Base-by-base conservation (phyloP, 2,113 vertebrate genomes). In the Ceuthmochares aereus region DNA sequence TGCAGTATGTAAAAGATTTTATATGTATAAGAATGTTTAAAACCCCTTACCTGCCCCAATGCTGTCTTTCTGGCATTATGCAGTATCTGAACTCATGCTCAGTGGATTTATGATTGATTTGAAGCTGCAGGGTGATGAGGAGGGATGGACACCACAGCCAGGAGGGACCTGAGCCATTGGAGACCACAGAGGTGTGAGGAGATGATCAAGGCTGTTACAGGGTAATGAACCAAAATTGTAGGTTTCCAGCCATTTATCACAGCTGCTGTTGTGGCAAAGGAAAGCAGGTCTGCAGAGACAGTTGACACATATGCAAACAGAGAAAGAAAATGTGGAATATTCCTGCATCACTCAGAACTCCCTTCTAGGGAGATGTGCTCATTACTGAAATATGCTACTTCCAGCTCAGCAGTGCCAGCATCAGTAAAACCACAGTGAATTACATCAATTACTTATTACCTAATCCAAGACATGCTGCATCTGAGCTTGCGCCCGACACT, bases 21-120 rank as follows among this genome's bases (percentile, higher is more conserved):
- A 25, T 22, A 45, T 0, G 0, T 49, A 7, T 1, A 19, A 45
- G 25, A 25, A n/a, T 69, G 51, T 70, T 40, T 0, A 23, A 43
- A 91, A 72, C 77, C 2, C 21, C 9, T 78, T 52, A 36, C 52
- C 32, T 34, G 13, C 12, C 30, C 29, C 58, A 87, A 1, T 67
- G 59, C 47, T 81, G 32, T 30, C 21, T 1, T 64, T 86, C 63
- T 43, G 67, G 23, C n/a, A 25, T 23, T 66, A 43, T 30, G 32
- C 49, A 74, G 30, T 55, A 40, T 29, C 59, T 49, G n/a, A 76
- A 9, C 26, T 68, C 0, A 0, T 36, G n/a, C 49, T 82, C 34
- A 6, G 52, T 26, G 47, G 37, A 25, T 52, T n/a, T 85, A 67
- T 54, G 72, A 36, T 12, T 10, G 55, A n/a, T 67, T 34, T 32